phyloP scores from a whole-genome alignment of 2,888 invertebrate species.

The Aphodius granarius region DNA sequence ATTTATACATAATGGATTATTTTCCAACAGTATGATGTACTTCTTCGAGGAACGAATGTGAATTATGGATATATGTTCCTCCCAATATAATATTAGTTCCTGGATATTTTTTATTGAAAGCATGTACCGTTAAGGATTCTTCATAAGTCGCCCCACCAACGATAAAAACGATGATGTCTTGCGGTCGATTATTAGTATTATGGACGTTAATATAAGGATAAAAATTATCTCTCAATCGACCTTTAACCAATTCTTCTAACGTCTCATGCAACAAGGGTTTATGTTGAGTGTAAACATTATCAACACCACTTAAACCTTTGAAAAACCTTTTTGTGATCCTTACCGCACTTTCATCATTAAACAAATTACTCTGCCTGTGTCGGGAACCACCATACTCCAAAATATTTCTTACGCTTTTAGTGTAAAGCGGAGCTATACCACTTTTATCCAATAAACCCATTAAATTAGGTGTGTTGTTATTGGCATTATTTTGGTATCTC shows the following conservation, averaged over 20 bases:
- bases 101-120: constrained; percentile 73
- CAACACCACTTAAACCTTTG: constrained; percentile 92
- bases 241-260: constrained; percentile 87
- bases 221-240: constrained; percentile 80
- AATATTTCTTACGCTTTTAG: constrained; percentile 63
- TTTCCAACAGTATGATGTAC: constrained; percentile 55
- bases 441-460: constrained; percentile 72
- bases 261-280: constrained; percentile 88
- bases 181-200: constrained; percentile 65
- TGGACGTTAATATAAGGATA: constrained; percentile 83
- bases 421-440: constrained; percentile 67
- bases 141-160: constrained; percentile 97
- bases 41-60: constrained; percentile 77
- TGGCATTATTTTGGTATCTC: constrained; percentile 88
- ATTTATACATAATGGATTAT: constrained; percentile 18
- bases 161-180: constrained; percentile 95
- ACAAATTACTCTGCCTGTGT: constrained; percentile 79
- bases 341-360: constrained; percentile 77
- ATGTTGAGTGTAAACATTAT: constrained; percentile 99
- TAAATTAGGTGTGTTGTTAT: constrained; percentile 78
- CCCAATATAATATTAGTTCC: constrained; percentile 81
- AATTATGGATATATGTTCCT: constrained; percentile 91
- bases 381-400: constrained; percentile 86
- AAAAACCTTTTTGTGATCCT: constrained; percentile 90
- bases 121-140: constrained; percentile 85